Conservation (phyloP, 2,113 vertebrate genomes). For the Microcebus ravelobensis region DNA sequence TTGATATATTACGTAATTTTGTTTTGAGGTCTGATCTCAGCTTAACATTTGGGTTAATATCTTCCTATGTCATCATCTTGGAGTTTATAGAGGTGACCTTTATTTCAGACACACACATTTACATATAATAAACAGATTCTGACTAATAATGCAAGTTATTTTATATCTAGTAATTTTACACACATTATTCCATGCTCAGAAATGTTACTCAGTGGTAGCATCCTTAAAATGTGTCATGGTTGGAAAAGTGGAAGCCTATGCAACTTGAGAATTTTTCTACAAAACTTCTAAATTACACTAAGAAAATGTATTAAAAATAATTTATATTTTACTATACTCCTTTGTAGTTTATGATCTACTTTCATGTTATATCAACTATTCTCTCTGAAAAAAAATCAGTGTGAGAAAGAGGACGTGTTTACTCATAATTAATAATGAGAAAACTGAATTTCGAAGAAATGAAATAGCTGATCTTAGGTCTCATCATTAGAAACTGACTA, state of each 20-base stretch:
- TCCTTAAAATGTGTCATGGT: background rate
- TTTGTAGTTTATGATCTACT: background rate
- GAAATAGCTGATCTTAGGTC: background rate
- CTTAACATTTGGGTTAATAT: constrained; percentile 19
- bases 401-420: background rate
- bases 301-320: background rate
- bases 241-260: background rate
- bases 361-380: background rate
- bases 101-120: background rate
- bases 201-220: background rate
- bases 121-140: background rate
- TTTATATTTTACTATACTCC: background rate
- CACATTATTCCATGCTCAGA: background rate
- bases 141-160: background rate
- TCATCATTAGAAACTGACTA: background rate
- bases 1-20: constrained; percentile 6
- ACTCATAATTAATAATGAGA: background rate
- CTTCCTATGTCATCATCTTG: background rate
- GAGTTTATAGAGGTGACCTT: constrained; percentile 1
- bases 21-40: background rate
- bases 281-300: background rate
- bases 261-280: background rate
- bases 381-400: background rate
- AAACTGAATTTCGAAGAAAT: background rate
- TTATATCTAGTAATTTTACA: background rate